Base-by-base conservation (phyloP, 2,113 vertebrate species). In the Gallinago paraguaiae region DNA sequence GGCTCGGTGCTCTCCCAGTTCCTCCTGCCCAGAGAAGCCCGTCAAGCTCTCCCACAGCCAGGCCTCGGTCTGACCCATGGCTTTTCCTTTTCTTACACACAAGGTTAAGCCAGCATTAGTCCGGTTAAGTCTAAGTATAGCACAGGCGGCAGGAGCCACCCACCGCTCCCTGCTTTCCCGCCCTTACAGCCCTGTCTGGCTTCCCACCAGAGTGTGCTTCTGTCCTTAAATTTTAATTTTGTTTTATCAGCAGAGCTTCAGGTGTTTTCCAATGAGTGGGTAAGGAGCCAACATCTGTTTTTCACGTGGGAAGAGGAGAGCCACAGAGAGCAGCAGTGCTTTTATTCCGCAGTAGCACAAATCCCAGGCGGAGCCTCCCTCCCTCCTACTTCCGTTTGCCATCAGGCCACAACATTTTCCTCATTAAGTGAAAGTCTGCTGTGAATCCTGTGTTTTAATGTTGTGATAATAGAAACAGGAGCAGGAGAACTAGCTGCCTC, bases 361-460 rank as follows among this genome's bases (percentile, higher is more conserved):
- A 88, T 25, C 6, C 28, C 9, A 13, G 0, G 1, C 0, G 0
- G 35, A 87, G 5, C 27, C 46, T 76, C 12, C 9, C 3, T 79
- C 61, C 20, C 10, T 61, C 28, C 28, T 61, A 9, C 5, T 4
- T 57, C 23, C 3, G 2, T 60, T 59, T 85, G 75, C 25, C 2
- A 6, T 19, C 6, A 28, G 39, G 33, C 28, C 31, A 22, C 35
- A 17, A 22, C 15, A 41, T 71, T 91, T 90, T 82, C 85, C 39
- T 51, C 9, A 30, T 57, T 46, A 60, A 68, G 23, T 28, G 12
- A 41, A 88, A 93, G 11, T 37, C 50, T 5, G 2, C 30, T 74
- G 10, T 6, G 2, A 63, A 50, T 11, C 3, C 24, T 72, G 9
- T 7, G 2, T 46, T 87, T 90, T 65, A 51, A 50, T 54, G 14